These are phyloP conservation scores for Leptopilina clavipes DNA, from an alignment of 1,140 invertebrate genomes.

Conservation along the genomic window DNA sequence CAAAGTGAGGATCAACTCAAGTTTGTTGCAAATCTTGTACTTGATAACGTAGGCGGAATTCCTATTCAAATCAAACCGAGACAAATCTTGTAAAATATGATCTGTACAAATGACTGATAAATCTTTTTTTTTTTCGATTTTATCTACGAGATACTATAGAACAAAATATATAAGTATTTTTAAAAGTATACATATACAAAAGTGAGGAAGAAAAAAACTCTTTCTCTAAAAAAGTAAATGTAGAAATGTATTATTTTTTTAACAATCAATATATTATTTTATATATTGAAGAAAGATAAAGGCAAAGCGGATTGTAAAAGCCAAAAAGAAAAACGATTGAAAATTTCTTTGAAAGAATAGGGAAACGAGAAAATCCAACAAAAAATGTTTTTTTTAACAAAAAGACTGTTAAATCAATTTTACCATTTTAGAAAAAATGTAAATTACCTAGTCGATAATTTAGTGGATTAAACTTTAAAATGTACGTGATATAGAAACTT, in stretches of 20 bases:
- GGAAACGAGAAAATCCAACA: not conserved
- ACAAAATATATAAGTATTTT: not conserved
- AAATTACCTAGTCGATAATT: not conserved
- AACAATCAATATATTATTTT: too few species aligned
- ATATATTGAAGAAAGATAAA: too few species aligned
- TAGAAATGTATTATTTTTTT: too few species aligned
- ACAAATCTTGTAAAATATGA: not conserved
- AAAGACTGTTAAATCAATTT: not conserved
- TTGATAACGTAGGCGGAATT: constrained; percentile 61
- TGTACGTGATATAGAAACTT: not conserved
- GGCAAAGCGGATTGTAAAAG: too few species aligned
- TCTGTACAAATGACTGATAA: constrained; percentile 12
- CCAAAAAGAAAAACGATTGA: too few species aligned
- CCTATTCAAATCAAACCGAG: constrained; percentile 60
- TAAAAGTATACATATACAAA: not conserved
- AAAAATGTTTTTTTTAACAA: not conserved
- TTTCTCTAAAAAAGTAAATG: too few species aligned
- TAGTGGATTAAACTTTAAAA: not conserved
- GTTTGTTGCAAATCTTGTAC: constrained; percentile 60
- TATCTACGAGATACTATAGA: not conserved
- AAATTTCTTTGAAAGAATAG: too few species aligned
- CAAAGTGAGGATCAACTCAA: constrained; percentile 58
- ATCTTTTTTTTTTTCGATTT: not conserved
- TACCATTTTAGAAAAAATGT: not conserved
- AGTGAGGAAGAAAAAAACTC: too few species aligned